Conservation (phyloP, 2,113 vertebrate species). For the Acanthochromis polyacanthus region DNA sequence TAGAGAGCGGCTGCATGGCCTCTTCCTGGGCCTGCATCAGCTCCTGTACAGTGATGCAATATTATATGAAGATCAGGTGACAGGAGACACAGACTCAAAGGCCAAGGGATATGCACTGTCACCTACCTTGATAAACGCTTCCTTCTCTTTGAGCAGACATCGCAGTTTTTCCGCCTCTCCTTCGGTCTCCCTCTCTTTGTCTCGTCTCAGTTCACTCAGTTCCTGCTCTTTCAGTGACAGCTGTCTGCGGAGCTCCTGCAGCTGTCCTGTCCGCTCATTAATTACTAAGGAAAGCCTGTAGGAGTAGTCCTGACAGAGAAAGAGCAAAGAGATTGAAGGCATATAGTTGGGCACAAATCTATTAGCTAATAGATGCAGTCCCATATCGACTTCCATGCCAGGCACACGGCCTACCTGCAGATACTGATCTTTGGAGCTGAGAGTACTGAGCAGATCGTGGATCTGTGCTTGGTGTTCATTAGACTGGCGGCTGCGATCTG, state of each 20-base stretch:
- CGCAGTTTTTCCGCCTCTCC: conserved; percentile 73
- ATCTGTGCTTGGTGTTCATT: conserved; percentile 89
- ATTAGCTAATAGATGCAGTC: neutral
- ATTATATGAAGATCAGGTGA: neutral
- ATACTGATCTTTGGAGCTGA: conserved; percentile 89
- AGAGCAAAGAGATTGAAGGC: neutral
- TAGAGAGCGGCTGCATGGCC: conserved; percentile 59
- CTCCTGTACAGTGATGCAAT: conserved; percentile 65
- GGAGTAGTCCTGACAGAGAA: conserved; percentile 81
- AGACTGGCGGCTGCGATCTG: conserved; percentile 84
- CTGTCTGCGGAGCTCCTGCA: conserved; percentile 89
- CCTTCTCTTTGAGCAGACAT: conserved; percentile 83
- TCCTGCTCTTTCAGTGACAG: conserved; percentile 80
- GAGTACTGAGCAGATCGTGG: conserved; percentile 87
- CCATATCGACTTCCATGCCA: neutral
- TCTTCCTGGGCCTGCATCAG: conserved; percentile 81
- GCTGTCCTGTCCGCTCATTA: conserved; percentile 86
- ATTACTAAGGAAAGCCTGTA: conserved; percentile 88
- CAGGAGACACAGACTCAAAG: neutral
- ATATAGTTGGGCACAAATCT: neutral
- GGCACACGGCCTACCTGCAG: conserved; percentile 79
- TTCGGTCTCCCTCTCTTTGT: conserved; percentile 64
- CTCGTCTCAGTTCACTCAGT: conserved; percentile 69
- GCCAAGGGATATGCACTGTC: neutral
- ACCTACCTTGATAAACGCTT: conserved; percentile 86